Conservation (phyloP, 2,888 invertebrate genomes). For the Sinhomidia bicolor region DNA sequence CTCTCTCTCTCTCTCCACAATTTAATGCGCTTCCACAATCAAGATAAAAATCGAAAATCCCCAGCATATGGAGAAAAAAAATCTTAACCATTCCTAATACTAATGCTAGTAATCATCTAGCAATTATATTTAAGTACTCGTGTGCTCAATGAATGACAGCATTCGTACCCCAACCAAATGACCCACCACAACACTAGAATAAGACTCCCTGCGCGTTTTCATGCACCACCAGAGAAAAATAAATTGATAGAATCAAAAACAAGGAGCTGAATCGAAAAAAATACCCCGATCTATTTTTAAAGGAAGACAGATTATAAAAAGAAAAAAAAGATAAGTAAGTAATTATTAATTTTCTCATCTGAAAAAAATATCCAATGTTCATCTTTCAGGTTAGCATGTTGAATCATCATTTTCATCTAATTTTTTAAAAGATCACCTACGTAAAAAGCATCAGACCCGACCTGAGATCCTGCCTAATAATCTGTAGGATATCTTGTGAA, state of each 20-base stretch:
- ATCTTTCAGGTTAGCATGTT: slow-evolving; percentile 42
- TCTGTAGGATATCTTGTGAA: slow-evolving; percentile 37
- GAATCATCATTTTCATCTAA: slow-evolving; percentile 59
- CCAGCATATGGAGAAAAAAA: slow-evolving; percentile 24
- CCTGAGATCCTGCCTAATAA: slow-evolving; percentile 59
- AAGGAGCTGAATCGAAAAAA: slow-evolving; percentile 30
- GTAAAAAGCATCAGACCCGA: slow-evolving; percentile 62
- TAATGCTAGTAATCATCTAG: slow-evolving; percentile 61
- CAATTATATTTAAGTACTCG: slow-evolving; percentile 68
- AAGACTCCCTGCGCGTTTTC: slow-evolving; percentile 45
- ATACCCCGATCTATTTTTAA: slow-evolving; percentile 37
- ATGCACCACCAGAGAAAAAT: slow-evolving; percentile 34
- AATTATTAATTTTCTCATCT: slow-evolving; percentile 60
- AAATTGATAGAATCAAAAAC: slow-evolving; percentile 44
- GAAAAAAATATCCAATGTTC: slow-evolving; percentile 35
- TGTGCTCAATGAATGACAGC: slow-evolving; percentile 63
- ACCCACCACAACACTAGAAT: slow-evolving; percentile 7
- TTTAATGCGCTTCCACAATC: neutral
- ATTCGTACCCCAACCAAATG: slow-evolving; percentile 43
- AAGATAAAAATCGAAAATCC: slow-evolving; percentile 12
- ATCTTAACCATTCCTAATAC: slow-evolving; percentile 61
- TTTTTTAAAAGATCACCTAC: slow-evolving; percentile 62
- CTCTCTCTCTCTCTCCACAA: neutral
- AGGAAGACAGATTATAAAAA: neutral
- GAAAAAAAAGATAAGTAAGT: neutral